A percentile compares a stretch with the other conserved stretches of the same genome.
These are phyloP conservation scores for Esox lucius DNA, from an alignment of 2,797 vertebrate species.

Conservation along the genomic window DNA sequence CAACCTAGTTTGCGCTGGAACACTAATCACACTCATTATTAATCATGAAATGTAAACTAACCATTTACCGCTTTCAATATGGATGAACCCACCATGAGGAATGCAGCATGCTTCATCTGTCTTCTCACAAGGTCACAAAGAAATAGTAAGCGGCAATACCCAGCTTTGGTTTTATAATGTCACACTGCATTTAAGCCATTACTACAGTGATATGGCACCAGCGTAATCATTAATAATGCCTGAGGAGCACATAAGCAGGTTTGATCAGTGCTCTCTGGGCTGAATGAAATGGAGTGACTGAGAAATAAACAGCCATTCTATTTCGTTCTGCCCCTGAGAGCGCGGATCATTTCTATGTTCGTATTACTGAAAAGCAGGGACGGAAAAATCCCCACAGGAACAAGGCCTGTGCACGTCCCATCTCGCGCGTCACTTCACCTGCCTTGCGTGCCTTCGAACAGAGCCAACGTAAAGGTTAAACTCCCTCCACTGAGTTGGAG, in stretches of 20 bases:
- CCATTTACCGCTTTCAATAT: constrained; percentile 49
- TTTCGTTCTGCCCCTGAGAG: constrained; percentile 17
- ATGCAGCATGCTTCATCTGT: constrained; percentile 34
- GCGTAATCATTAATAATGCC: constrained; percentile 43
- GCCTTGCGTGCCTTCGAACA: constrained; percentile 1
- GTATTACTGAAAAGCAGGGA: constrained; percentile 2
- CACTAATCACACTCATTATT: constrained; percentile 46
- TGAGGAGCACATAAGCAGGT: constrained; percentile 32
- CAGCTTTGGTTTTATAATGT: constrained; percentile 37
- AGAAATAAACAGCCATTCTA: neutral
- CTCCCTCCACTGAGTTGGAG: constrained; percentile 35
- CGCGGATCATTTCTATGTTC: constrained; percentile 32
- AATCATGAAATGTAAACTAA: constrained; percentile 46
- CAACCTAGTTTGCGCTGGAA: constrained; percentile 28
- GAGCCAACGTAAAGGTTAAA: constrained; percentile 39
- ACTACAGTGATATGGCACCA: constrained; percentile 27
- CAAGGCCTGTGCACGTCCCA: constrained; percentile 4
- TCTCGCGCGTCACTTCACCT: constrained; percentile 5
- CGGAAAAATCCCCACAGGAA: constrained; percentile 8
- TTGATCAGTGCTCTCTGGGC: constrained; percentile 12
- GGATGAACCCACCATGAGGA: constrained; percentile 24
- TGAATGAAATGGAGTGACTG: neutral
- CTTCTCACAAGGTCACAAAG: constrained; percentile 31
- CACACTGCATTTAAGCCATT: constrained; percentile 33
- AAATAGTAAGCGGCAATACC: constrained; percentile 25